Base-by-base conservation (phyloP, 2,113 vertebrate genomes). In the Macaca mulatta region DNA sequence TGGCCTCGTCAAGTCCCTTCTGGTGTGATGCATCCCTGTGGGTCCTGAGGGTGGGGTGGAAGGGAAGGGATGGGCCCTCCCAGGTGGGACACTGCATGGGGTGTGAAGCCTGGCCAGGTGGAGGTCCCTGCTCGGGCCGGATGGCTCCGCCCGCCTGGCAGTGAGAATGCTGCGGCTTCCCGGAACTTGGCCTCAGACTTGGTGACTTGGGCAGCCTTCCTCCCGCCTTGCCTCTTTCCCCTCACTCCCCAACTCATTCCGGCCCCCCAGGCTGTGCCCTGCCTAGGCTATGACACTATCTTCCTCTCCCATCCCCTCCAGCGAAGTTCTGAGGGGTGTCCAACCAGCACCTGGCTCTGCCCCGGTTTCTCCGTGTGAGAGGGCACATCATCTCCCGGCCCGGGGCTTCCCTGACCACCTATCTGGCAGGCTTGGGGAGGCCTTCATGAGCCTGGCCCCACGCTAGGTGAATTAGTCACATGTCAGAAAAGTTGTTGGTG, bases 1-100 rank as follows among this genome's bases (percentile, higher is more conserved):
- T 97, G 99, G 99, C 99, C 99, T 99, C 95, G 99, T 99, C 45
- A 99, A 99, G 98, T 99, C 99, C 64, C 99, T 99, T 98, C 98
- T 99, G 90, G 98, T 98, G 97, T 99, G 98, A 98, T 70, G 57
- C 0, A 2, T 5, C 0, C 38, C 3, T 6, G 18, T 14, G 52
- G 55, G 43, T 12, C 13, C 12, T 16, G 69, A 64, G 10, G 8
- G 40, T 45, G 25, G 38, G 25, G n/a, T 35, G 45, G 78, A 23
- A 3, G 5, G 16, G 35, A 18, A 1, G 9, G 38, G 38, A 27
- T 43, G 16, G 55, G 43, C 45, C 20, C 45, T 48, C 80, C n/a
- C n/a, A 22, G 40, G 12, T 25, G 87, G 77, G 25, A 9, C 55
- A 23, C 0, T 35, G 45, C 38, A 3, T 32, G 25, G n/a, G 72